A percentile compares a stretch with the other conserved stretches of the same genome.
Evolutionary conservation across 1,140 invertebrate genomes (phyloP).

Genomic region (Orius insidiosus): DNA sequence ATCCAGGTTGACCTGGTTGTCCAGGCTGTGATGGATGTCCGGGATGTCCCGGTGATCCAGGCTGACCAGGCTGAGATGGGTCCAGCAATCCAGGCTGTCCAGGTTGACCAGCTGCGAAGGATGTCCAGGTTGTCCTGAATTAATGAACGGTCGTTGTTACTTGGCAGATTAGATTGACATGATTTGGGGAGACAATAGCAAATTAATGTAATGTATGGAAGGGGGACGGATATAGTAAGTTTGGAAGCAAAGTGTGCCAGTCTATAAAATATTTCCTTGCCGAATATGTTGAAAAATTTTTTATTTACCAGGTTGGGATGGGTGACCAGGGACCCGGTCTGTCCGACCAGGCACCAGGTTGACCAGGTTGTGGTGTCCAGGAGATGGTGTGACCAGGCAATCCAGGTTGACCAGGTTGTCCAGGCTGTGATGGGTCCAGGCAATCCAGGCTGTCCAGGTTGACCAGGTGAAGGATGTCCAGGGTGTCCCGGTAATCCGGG

Average conservation of each 20-base stretch:
- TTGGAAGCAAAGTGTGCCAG: conserved; percentile 13
- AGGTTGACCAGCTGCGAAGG: conserved; percentile 13
- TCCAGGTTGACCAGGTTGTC: conserved; percentile 18
- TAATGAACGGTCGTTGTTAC: background rate
- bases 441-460: too few species aligned
- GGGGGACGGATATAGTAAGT: too few species aligned
- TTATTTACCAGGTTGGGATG: conserved; percentile 19
- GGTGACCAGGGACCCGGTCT: conserved; percentile 19
- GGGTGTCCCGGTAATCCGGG: conserved; percentile 8
- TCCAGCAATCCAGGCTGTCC: conserved; percentile 17
- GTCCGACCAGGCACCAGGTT: conserved; percentile 17
- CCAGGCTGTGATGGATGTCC: conserved; percentile 20
- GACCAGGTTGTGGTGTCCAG: conserved; percentile 16
- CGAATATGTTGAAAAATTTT: conserved; percentile 15
- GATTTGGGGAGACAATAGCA: too few species aligned
- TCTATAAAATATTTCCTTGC: background rate
- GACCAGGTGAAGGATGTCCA: too few species aligned
- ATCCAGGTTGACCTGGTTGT: conserved; percentile 20
- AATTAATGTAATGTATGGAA: too few species aligned
- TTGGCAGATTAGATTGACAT: too few species aligned
- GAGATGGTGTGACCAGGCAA: background rate
- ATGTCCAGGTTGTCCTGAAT: conserved; percentile 14
- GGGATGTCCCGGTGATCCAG: conserved; percentile 18
- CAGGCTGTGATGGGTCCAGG: too few species aligned
- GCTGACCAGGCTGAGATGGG: conserved; percentile 18